Conservation (phyloP, 2,113 vertebrate genomes). For the Galeopterus variegatus region DNA sequence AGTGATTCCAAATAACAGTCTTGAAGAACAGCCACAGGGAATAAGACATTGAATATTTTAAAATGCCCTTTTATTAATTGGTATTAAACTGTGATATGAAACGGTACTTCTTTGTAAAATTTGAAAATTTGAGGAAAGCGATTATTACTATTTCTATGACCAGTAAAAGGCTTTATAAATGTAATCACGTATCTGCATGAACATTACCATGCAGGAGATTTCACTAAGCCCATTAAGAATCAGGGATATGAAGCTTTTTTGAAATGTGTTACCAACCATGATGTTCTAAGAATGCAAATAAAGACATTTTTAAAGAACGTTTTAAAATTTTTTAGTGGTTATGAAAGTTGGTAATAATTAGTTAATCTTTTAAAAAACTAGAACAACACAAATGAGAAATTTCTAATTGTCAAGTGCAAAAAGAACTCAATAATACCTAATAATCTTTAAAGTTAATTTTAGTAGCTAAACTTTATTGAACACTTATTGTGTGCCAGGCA, state of each 20-base stretch:
- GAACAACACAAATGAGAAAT: slow-evolving; percentile 42
- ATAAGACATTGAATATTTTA: slow-evolving; percentile 64
- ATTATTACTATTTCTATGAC: slow-evolving; percentile 69
- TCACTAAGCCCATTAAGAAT: slow-evolving; percentile 55
- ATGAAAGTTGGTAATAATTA: not conserved
- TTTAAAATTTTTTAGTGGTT: slow-evolving; percentile 41
- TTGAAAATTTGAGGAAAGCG: slow-evolving; percentile 50
- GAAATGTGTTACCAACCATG: not conserved
- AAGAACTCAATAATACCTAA: not conserved
- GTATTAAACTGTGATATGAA: slow-evolving; percentile 67
- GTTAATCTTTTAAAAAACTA: slow-evolving; percentile 43
- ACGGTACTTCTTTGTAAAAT: slow-evolving; percentile 65
- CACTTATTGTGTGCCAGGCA: not conserved
- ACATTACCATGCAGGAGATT: slow-evolving; percentile 11
- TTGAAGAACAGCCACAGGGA: not conserved
- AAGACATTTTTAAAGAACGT: slow-evolving; percentile 23
- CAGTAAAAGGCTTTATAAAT: slow-evolving; percentile 49
- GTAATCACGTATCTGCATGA: slow-evolving; percentile 16
- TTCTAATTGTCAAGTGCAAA: slow-evolving; percentile 2
- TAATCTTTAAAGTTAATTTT: slow-evolving; percentile 50
- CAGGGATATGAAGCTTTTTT: not conserved
- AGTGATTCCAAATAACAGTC: slow-evolving; percentile 3
- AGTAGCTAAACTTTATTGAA: slow-evolving; percentile 42
- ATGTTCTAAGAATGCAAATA: slow-evolving; percentile 46
- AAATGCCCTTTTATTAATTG: slow-evolving; percentile 65